phyloP scores from a whole-genome alignment of 2,113 vertebrate genomes.

The Anolis sagrei region DNA sequence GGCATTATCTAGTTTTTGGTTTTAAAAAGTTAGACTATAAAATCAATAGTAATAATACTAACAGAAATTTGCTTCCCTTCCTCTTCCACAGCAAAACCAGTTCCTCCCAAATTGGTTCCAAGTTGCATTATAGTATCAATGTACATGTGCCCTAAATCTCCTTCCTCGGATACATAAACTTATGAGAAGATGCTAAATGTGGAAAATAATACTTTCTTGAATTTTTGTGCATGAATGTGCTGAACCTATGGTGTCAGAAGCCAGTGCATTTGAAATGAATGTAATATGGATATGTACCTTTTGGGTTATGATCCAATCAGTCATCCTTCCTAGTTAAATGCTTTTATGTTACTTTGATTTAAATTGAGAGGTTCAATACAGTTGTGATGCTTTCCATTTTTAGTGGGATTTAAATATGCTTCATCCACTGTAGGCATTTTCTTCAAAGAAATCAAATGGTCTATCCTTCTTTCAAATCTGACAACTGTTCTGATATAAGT shows the following conservation, averaged over 20 bases:
- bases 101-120: no score
- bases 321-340: neutral
- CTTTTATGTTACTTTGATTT: neutral
- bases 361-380: neutral
- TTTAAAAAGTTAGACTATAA: neutral
- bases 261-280: slow-evolving; percentile 1
- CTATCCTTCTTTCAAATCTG: slow-evolving; percentile 32
- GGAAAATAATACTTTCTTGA: neutral
- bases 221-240: neutral
- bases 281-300: slow-evolving; percentile 36
- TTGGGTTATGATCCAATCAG: neutral
- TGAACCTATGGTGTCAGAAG: neutral
- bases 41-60: neutral
- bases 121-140: no score
- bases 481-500: slow-evolving; percentile 72
- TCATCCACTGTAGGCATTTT: no score
- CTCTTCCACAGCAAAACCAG: neutral
- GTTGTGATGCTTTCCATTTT: neutral
- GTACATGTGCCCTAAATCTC: no score
- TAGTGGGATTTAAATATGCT: neutral
- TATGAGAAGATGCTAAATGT: neutral
- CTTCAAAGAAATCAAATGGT: no score
- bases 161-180: no score
- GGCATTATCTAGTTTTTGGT: neutral
- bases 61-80: neutral